Evolutionary conservation across 2,888 invertebrate genomes (phyloP).

Genomic region (Troides oblongomaculatus): DNA sequence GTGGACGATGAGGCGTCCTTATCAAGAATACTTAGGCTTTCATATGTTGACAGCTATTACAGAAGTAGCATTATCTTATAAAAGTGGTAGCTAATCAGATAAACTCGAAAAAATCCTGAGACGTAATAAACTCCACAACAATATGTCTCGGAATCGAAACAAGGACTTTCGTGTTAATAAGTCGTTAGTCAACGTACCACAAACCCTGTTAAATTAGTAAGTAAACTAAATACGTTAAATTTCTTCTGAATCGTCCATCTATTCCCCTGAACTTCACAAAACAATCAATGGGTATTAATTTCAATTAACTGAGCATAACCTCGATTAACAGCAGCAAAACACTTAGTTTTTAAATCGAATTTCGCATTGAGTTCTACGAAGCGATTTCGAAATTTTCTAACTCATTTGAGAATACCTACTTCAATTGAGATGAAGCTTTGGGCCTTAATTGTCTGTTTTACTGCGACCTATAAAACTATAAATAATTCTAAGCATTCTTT

Average conservation of each 20-base stretch:
- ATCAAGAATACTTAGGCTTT: too few relatives aligned
- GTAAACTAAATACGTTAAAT: not conserved
- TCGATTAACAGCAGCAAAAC: not conserved
- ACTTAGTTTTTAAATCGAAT: conserved; percentile 11
- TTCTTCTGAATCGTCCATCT: not conserved
- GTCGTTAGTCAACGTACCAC: too few relatives aligned
- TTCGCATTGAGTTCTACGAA: conserved; percentile 10
- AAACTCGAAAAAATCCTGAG: too few relatives aligned
- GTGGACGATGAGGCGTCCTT: too few relatives aligned
- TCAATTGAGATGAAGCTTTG: conserved; percentile 12
- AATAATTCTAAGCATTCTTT: not conserved
- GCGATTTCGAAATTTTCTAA: conserved; percentile 19
- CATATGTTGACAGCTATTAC: too few relatives aligned
- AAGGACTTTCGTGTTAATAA: too few relatives aligned
- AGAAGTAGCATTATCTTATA: too few relatives aligned
- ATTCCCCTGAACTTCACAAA: not conserved
- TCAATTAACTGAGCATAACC: not conserved
- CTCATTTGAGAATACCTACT: conserved; percentile 12
- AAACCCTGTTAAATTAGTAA: not conserved
- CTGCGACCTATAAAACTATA: not conserved
- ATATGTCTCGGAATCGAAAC: too few relatives aligned
- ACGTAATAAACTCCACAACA: too few relatives aligned
- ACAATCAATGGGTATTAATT: not conserved
- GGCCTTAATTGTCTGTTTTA: not conserved
- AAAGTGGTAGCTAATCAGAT: too few relatives aligned